A percentile compares a stretch with the other conserved stretches of the same genome.
Evolutionary conservation across 2,797 vertebrate species (phyloP).

Genomic region (Hippoglossus hippoglossus): DNA sequence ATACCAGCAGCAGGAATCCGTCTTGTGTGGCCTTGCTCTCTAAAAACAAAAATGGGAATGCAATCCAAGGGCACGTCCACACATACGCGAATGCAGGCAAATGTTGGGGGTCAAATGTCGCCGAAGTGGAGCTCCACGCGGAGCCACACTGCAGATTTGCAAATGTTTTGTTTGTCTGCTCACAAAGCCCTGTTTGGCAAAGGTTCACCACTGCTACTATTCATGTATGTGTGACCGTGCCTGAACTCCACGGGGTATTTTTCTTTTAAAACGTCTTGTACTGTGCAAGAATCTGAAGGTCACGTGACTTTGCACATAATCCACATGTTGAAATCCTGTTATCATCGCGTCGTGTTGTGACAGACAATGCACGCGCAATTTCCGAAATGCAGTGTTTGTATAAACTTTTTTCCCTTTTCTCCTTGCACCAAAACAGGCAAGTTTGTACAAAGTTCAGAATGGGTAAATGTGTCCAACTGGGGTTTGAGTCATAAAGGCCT

Average conservation of each 20-base stretch:
- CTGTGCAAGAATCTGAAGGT: background rate
- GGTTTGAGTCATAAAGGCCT: constrained; percentile 66
- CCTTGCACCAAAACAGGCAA: constrained; percentile 9
- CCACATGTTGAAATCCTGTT: background rate
- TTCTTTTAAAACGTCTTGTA: constrained; percentile 5
- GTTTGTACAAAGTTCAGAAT: constrained; percentile 62
- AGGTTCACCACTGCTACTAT: too few relatives aligned
- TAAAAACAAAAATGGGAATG: background rate
- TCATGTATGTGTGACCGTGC: too few relatives aligned
- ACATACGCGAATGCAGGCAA: too few relatives aligned
- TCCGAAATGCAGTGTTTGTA: background rate
- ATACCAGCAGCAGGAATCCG: background rate
- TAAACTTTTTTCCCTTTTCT: constrained; percentile 34
- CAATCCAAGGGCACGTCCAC: too few relatives aligned
- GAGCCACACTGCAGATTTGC: too few relatives aligned
- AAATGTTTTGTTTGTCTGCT: too few relatives aligned
- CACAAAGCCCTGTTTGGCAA: too few relatives aligned
- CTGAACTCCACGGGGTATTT: too few relatives aligned
- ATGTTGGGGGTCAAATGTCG: too few relatives aligned
- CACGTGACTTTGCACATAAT: background rate
- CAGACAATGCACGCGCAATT: background rate
- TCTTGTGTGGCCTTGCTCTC: background rate
- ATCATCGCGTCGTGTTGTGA: background rate
- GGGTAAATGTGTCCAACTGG: constrained; percentile 54
- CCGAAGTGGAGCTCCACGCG: too few relatives aligned